Evolutionary conservation across 2,797 vertebrate species (phyloP), one percentile per base, ranked within the genome.

Genomic region (Acropternis orthonyx): DNA sequence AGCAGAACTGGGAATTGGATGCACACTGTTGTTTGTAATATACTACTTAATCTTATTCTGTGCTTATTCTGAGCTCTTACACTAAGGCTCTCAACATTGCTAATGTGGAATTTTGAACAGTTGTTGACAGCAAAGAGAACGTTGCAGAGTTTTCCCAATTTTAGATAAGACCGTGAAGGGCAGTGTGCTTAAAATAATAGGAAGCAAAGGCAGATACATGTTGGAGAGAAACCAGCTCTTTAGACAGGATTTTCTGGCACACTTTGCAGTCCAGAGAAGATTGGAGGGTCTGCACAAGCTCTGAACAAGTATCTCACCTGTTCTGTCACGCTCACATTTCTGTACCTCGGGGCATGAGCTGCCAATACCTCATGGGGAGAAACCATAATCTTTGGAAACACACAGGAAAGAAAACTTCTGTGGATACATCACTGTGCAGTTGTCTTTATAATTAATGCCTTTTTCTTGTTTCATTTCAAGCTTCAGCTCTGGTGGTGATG

Each of bases 401-500:
- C 81, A 52, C 62, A 83, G 75, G 44, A 85, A 82, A 89, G 78
- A 69, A 84, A 89, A 84, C 41, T 91, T 72, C 14, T 56, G 65
- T 32, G 39, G 61, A 32, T 75, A 54, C 72, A 54, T 80, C 12
- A 1, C 71, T 68, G 12, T 61, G 59, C 74, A 24, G 37, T 86
- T 87, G 74, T 63, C 41, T 91, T 89, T 82, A 36, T 93, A 92
- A 94, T 91, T 85, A 93, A 80, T 88, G 78, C 72, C 49, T 74
- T 32, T 76, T 54, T 44, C 67, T 66, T 92, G 19, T 32, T 77
- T 79, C 44, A 2, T 66, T 91, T 83, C 52, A 32, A 37, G 77
- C 52, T 66, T 79, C 44, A 52, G 48, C 49, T 74, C 55, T 49
- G 77, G 46, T 59, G n/a, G 6, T 58, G 48, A 10, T 55, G 81